A percentile compares a stretch with the other conserved stretches of the same genome.
These are phyloP conservation scores for Pyrgus malvae DNA, from an alignment of 2,888 invertebrate species.

Conservation along the genomic window DNA sequence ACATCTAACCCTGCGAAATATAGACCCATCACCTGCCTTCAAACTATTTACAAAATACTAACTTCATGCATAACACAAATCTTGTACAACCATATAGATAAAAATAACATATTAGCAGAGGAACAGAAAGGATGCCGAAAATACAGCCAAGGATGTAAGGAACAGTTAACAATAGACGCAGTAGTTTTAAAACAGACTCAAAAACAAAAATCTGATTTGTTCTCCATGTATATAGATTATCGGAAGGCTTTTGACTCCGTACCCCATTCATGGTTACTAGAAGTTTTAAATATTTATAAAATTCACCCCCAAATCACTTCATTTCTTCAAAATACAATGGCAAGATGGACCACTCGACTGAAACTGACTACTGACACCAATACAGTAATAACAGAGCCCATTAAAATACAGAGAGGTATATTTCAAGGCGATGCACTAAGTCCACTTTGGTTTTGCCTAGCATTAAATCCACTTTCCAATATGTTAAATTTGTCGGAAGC, in stretches of 20 bases:
- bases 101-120: slow-evolving; percentile 16
- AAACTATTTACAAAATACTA: slow-evolving; percentile 38
- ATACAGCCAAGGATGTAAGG: slow-evolving; percentile 32
- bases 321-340: background rate
- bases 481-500: background rate
- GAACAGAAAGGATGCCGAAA: slow-evolving; percentile 33
- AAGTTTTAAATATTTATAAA: slow-evolving; percentile 32
- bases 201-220: slow-evolving; percentile 24
- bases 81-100: slow-evolving; percentile 29
- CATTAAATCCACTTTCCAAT: no score
- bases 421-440: no score
- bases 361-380: slow-evolving; percentile 1
- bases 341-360: background rate
- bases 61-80: slow-evolving; percentile 32
- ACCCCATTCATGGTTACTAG: slow-evolving; percentile 34
- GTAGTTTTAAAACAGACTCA: slow-evolving; percentile 24
- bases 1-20: slow-evolving; percentile 35
- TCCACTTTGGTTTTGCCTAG: no score
- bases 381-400: slow-evolving; percentile 21
- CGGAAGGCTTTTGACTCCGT: slow-evolving; percentile 35
- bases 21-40: slow-evolving; percentile 39
- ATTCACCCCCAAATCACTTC: background rate
- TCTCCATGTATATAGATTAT: slow-evolving; percentile 36
- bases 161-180: slow-evolving; percentile 33
- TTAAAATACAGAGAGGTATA: slow-evolving; percentile 32